These are phyloP conservation scores for Drosophila pruinosa DNA, from an alignment of 1,140 invertebrate genomes.

Conservation along the genomic window DNA sequence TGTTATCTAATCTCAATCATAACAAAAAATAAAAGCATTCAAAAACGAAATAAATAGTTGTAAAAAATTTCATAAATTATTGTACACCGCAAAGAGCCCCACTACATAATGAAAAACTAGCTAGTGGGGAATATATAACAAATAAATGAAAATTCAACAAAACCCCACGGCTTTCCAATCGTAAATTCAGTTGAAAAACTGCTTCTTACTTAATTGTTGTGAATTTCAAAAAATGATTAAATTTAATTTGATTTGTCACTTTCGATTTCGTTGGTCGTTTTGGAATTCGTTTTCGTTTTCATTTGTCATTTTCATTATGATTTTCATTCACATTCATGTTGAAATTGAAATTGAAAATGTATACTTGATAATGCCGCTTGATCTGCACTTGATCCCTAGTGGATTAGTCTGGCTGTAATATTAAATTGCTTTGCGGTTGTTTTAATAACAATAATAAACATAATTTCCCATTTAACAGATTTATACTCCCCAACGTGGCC, in stretches of 20 bases:
- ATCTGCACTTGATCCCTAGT: constrained; percentile 80
- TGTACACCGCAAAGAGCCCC: constrained; percentile 5
- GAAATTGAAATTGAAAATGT: constrained; percentile 62
- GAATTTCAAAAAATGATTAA: constrained; percentile 35
- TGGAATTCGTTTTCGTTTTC: constrained; percentile 28
- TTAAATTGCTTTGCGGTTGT: constrained; percentile 80
- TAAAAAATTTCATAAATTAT: constrained; percentile 58
- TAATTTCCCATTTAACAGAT: constrained; percentile 72
- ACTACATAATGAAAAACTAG: background rate
- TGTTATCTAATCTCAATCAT: constrained; percentile 79
- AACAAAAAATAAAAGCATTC: constrained; percentile 73
- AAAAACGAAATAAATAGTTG: constrained; percentile 60
- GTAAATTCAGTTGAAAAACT: constrained; percentile 18
- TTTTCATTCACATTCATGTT: background rate
- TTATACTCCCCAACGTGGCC: constrained; percentile 45
- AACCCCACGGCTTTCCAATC: constrained; percentile 21
- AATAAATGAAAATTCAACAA: constrained; percentile 15
- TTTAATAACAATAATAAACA: constrained; percentile 76
- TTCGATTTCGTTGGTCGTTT: constrained; percentile 25
- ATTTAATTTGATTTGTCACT: constrained; percentile 65
- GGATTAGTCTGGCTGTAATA: constrained; percentile 80
- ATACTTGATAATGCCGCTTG: constrained; percentile 72
- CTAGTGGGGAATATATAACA: background rate
- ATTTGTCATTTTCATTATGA: background rate
- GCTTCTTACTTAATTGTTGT: constrained; percentile 11